Evolutionary conservation across 2,113 vertebrate genomes (phyloP).

Genomic region (Seriola dumerili): DNA sequence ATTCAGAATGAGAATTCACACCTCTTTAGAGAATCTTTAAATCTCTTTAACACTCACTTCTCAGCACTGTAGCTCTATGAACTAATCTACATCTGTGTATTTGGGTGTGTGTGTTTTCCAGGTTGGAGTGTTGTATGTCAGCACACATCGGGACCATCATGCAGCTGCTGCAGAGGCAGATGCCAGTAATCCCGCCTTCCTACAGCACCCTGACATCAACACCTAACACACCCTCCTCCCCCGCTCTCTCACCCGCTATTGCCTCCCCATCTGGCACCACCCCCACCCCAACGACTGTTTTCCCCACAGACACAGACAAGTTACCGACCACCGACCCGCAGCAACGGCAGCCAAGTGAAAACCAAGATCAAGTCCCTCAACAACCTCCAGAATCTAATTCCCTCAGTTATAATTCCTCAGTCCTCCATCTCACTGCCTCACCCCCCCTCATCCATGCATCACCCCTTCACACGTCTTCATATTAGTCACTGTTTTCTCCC

Average conservation of each 20-base stretch:
- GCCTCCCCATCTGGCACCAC: neutral
- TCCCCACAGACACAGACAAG: neutral
- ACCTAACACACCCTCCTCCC: conserved; percentile 61
- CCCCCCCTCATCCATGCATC: too few relatives aligned
- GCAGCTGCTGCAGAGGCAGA: conserved; percentile 89
- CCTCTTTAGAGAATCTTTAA: too few relatives aligned
- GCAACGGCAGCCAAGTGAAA: neutral
- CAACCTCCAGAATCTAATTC: too few relatives aligned
- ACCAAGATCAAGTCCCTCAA: neutral
- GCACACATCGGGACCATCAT: conserved; percentile 87
- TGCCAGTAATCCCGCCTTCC: conserved; percentile 85
- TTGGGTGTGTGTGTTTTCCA: conserved; percentile 38
- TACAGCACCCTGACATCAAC: conserved; percentile 86
- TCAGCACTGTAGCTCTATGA: neutral
- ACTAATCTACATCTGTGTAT: neutral
- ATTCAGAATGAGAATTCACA: too few relatives aligned
- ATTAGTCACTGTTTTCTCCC: too few relatives aligned
- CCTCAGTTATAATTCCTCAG: too few relatives aligned
- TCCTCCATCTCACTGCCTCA: too few relatives aligned
- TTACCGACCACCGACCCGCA: neutral
- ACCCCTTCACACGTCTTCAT: too few relatives aligned
- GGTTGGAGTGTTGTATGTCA: conserved; percentile 88
- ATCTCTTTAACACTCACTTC: too few relatives aligned
- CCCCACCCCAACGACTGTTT: neutral
- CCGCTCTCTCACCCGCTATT: conserved; percentile 23